phyloP scores from a whole-genome alignment of 92 coral and sea anemone genomes.

The Palythoa heliodiscus region DNA sequence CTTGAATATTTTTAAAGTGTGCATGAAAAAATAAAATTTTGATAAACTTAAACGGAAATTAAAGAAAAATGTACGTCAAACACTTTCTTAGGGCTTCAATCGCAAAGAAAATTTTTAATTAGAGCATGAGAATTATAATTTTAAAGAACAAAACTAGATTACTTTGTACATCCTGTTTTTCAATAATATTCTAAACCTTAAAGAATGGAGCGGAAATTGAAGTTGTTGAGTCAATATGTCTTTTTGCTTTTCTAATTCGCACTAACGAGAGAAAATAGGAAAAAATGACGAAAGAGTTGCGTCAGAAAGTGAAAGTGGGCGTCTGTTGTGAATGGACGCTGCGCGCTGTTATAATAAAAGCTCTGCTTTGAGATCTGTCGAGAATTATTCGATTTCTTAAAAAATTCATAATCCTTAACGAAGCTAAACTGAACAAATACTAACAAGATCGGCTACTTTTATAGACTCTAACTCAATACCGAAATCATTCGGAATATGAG shows the following conservation, averaged over 20 bases:
- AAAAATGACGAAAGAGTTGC: constrained; percentile 43
- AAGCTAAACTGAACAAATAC: neutral
- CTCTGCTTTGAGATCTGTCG: constrained; percentile 21
- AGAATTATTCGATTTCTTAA: constrained; percentile 6
- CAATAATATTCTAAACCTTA: constrained; percentile 63
- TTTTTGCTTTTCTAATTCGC: constrained; percentile 73
- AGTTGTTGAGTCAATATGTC: constrained; percentile 67
- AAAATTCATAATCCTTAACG: constrained; percentile 8
- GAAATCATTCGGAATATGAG: constrained; percentile 29
- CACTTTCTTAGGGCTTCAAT: constrained; percentile 13
- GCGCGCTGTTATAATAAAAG: neutral
- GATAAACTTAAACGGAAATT: constrained; percentile 14
- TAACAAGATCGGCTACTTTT: constrained; percentile 2
- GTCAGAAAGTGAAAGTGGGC: constrained; percentile 49
- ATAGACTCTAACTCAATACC: neutral
- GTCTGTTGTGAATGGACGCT: constrained; percentile 11
- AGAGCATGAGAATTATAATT: constrained; percentile 67
- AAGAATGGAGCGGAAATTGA: constrained; percentile 75
- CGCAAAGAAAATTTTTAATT: constrained; percentile 67
- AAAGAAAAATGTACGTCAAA: neutral
- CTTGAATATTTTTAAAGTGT: constrained; percentile 20
- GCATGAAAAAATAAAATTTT: constrained; percentile 15
- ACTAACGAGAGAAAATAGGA: constrained; percentile 65
- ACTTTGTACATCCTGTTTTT: constrained; percentile 81
- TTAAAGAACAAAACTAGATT: constrained; percentile 79